phyloP scores from a whole-genome alignment of 2,888 invertebrate genomes.

The Pollenia angustigena region DNA sequence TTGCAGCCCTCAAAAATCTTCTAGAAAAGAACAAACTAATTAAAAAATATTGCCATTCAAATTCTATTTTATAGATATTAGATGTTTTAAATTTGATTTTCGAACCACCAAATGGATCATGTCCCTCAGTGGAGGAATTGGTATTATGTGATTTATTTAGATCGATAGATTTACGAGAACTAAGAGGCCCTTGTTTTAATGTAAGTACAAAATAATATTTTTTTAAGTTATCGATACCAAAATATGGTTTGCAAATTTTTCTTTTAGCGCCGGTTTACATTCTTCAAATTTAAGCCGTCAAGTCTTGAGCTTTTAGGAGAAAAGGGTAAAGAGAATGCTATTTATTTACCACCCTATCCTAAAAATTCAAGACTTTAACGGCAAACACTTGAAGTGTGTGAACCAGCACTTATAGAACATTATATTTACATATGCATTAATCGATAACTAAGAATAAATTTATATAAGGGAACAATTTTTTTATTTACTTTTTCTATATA shows the following conservation, averaged over 20 bases:
- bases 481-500: too few species aligned
- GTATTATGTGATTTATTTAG: slow-evolving; percentile 93
- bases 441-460: too few species aligned
- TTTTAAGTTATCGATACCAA: background rate
- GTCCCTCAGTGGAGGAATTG: slow-evolving; percentile 92
- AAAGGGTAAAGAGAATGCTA: too few species aligned
- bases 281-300: too few species aligned
- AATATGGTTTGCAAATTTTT: background rate
- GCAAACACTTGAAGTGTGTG: too few species aligned
- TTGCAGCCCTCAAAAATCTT: background rate
- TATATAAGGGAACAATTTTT: too few species aligned
- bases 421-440: too few species aligned
- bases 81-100: slow-evolving; percentile 92
- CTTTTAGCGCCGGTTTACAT: too few species aligned
- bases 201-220: slow-evolving; percentile 84
- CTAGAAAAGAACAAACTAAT: background rate
- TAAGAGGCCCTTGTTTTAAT: slow-evolving; percentile 92
- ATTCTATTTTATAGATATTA: slow-evolving; percentile 86
- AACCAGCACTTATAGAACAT: too few species aligned
- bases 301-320: too few species aligned
- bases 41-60: background rate
- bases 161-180: slow-evolving; percentile 94
- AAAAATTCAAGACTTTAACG: too few species aligned
- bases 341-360: too few species aligned
- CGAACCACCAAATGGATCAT: slow-evolving; percentile 87